Evolutionary conservation across 2,113 vertebrate genomes (phyloP).

Genomic region (Bubo scandiacus): DNA sequence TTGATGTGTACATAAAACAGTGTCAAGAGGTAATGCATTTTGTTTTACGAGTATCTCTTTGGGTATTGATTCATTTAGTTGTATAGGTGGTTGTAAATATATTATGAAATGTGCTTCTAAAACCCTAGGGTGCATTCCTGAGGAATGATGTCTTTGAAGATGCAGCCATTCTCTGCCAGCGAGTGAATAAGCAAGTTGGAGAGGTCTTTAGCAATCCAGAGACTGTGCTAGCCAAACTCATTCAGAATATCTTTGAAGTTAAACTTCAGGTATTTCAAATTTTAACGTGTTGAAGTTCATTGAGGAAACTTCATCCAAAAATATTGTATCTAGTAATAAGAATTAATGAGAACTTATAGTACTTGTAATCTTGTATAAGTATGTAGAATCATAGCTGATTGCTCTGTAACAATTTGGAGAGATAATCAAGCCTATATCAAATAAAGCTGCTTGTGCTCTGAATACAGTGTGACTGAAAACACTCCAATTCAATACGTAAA

Average conservation of each 20-base stretch:
- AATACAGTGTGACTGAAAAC: neutral
- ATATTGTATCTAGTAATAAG: neutral
- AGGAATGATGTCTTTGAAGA: constrained; percentile 95
- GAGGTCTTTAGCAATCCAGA: constrained; percentile 97
- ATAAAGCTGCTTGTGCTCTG: neutral
- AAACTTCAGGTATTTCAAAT: constrained; percentile 89
- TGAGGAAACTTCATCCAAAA: neutral
- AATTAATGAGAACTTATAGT: neutral
- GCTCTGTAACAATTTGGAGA: neutral
- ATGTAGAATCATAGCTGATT: neutral
- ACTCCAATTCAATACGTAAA: neutral
- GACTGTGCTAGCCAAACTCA: constrained; percentile 96
- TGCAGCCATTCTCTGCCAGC: constrained; percentile 90
- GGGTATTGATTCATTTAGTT: neutral
- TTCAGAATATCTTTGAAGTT: constrained; percentile 97
- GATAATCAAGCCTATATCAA: neutral
- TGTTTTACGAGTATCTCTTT: neutral
- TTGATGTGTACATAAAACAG: constrained; percentile 99
- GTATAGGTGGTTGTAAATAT: neutral
- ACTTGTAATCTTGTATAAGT: neutral
- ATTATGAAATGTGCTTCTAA: constrained; percentile 26
- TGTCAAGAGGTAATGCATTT: constrained; percentile 90
- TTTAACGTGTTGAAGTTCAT: neutral
- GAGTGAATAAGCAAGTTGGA: constrained; percentile 95
- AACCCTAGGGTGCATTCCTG: constrained; percentile 86